Evolutionary conservation across 1,140 invertebrate species (phyloP).

Genomic region (Paraescarpia echinospica): DNA sequence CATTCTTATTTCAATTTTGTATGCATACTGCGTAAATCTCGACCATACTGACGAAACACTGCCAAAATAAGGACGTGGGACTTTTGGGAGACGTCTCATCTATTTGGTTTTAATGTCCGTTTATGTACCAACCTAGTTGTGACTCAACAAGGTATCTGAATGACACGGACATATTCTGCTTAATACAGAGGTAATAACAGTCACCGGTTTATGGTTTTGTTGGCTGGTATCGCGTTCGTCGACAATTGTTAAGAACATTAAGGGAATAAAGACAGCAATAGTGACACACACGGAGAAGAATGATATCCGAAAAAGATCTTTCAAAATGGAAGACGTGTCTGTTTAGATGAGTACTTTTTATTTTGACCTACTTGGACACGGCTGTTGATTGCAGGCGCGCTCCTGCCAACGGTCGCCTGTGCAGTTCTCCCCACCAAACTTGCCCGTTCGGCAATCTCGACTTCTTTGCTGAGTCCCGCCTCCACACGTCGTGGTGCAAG

Average conservation of each 20-base stretch:
- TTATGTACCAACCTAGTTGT: too few relatives aligned
- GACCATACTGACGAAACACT: not conserved
- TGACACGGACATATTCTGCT: too few relatives aligned
- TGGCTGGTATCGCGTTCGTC: not conserved
- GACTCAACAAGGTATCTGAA: too few relatives aligned
- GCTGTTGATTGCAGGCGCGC: constrained; percentile 22
- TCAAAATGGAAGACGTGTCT: not conserved
- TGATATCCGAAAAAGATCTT: not conserved
- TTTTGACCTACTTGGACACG: constrained; percentile 28
- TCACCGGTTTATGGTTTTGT: not conserved
- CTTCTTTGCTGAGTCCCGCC: constrained; percentile 77
- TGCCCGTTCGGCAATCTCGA: constrained; percentile 42
- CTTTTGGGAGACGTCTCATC: too few relatives aligned
- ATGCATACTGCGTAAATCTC: not conserved
- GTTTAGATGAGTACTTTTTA: not conserved
- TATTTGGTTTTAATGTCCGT: too few relatives aligned
- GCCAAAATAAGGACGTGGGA: too few relatives aligned
- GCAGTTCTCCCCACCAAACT: constrained; percentile 42
- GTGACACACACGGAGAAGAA: not conserved
- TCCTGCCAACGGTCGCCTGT: constrained; percentile 27
- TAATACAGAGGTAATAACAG: not conserved
- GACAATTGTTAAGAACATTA: not conserved
- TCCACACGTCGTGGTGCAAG: constrained; percentile 86
- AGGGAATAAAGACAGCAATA: not conserved
- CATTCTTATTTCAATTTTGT: not conserved